Conservation (phyloP, 2,888 invertebrate genomes). For the Stegophylla sp. region DNA sequence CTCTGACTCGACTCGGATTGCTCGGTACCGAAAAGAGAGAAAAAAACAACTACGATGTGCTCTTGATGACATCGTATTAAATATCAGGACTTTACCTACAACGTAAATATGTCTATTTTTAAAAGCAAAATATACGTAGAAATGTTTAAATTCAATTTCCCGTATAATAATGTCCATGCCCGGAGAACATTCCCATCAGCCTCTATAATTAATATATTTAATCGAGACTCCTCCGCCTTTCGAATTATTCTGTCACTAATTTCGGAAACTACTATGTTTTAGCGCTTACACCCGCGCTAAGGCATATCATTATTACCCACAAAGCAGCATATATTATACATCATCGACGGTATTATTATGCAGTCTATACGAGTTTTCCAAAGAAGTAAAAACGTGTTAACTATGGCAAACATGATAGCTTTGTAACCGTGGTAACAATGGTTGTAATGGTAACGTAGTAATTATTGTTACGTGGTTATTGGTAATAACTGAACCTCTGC, state of each 20-base stretch:
- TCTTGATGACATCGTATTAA: conserved; percentile 15
- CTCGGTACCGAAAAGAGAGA: background rate
- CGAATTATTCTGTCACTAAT: background rate
- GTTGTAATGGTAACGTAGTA: too few relatives aligned
- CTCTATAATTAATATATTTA: background rate
- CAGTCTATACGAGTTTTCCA: too few relatives aligned
- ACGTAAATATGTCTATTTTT: background rate
- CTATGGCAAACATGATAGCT: too few relatives aligned
- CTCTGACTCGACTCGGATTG: conserved; percentile 28
- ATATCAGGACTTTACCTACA: background rate
- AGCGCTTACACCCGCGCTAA: too few relatives aligned
- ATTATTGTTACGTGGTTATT: too few relatives aligned
- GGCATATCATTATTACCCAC: too few relatives aligned
- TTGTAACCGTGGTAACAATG: too few relatives aligned
- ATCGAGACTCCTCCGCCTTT: background rate
- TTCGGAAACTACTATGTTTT: too few relatives aligned
- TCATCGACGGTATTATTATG: too few relatives aligned
- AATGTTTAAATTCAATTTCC: conserved; percentile 5
- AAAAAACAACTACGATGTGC: background rate
- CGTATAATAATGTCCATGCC: background rate
- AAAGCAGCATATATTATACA: too few relatives aligned
- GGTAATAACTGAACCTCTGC: too few relatives aligned
- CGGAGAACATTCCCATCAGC: background rate
- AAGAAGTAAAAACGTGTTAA: too few relatives aligned
- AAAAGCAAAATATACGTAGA: background rate